Percentiles rank a stretch among this genome's conserved stretches.
These are phyloP conservation scores for Xenotilapia caudafasciata DNA, from an alignment of 2,113 vertebrate genomes.

Conservation along the genomic window DNA sequence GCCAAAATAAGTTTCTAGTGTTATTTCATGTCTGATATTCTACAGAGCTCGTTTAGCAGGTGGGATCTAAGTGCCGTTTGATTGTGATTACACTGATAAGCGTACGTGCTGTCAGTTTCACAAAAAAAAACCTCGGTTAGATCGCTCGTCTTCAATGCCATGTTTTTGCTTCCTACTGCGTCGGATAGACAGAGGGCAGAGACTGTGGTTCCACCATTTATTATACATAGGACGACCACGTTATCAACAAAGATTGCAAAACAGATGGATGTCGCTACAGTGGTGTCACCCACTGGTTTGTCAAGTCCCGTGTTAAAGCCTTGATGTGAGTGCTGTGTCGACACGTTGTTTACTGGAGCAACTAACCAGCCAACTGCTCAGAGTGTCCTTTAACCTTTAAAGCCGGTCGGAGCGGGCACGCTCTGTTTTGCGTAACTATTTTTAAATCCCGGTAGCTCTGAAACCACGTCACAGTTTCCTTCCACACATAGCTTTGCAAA, in stretches of 20 bases:
- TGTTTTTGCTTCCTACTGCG: background rate
- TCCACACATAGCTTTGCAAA: too few relatives aligned
- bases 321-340: background rate
- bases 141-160: rapidly evolving
- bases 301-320: rapidly evolving
- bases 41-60: rapidly evolving
- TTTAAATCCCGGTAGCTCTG: too few relatives aligned
- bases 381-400: background rate
- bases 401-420: too few relatives aligned
- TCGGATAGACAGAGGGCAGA: rapidly evolving
- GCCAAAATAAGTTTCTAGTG: rapidly evolving
- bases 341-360: background rate
- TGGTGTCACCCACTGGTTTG: background rate
- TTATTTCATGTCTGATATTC: background rate
- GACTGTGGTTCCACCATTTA: background rate
- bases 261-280: background rate
- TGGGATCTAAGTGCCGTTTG: background rate
- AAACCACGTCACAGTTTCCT: too few relatives aligned
- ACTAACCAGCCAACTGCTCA: background rate
- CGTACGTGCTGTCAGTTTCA: rapidly evolving
- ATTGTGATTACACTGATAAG: background rate
- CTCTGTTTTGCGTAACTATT: too few relatives aligned
- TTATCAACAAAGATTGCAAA: rapidly evolving
- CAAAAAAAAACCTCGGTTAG: background rate
- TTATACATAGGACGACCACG: rapidly evolving